Conservation (phyloP, 2,113 vertebrate genomes). For the Phycodurus eques region DNA sequence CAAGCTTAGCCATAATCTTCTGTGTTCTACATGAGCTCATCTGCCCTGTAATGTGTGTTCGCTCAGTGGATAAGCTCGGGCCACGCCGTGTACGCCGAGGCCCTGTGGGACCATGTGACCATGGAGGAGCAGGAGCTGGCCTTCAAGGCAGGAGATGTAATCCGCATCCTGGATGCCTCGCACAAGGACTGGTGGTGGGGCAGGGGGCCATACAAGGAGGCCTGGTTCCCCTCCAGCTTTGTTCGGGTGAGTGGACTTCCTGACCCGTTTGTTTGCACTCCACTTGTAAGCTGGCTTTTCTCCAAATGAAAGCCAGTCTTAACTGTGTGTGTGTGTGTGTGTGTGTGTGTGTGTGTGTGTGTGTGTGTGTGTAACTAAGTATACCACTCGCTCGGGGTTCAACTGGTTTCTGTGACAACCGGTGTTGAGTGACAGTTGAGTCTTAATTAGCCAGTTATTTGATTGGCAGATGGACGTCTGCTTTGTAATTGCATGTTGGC, state of each 20-base stretch:
- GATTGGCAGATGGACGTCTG: conserved; percentile 57
- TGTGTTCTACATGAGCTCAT: conserved; percentile 45
- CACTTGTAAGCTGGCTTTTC: conserved; percentile 40
- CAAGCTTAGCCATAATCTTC: conserved; percentile 46
- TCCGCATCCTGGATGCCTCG: conserved; percentile 89
- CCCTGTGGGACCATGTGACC: conserved; percentile 97
- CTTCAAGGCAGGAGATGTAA: conserved; percentile 96
- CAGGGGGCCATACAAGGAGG: conserved; percentile 83
- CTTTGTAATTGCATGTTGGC: conserved; percentile 42
- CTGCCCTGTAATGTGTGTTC: conserved; percentile 50
- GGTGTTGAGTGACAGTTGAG: conserved; percentile 52
- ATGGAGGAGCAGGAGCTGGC: conserved; percentile 97
- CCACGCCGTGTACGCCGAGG: conserved; percentile 85
- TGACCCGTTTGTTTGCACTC: conserved; percentile 57
- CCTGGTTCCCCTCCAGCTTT: conserved; percentile 97
- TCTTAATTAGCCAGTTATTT: conserved; percentile 56
- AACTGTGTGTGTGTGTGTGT: background rate
- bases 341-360: too few species aligned
- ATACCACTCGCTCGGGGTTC: conserved; percentile 4
- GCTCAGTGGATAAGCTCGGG: conserved; percentile 66
- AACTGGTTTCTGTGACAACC: conserved; percentile 55
- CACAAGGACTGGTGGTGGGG: conserved; percentile 99
- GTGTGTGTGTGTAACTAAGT: background rate
- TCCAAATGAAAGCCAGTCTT: conserved; percentile 43
- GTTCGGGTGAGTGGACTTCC: conserved; percentile 82